A percentile compares a stretch with the other conserved stretches of the same genome.
Evolutionary conservation across 1,140 invertebrate genomes (phyloP).

Genomic region (Pseudomyrmex dendroicus): DNA sequence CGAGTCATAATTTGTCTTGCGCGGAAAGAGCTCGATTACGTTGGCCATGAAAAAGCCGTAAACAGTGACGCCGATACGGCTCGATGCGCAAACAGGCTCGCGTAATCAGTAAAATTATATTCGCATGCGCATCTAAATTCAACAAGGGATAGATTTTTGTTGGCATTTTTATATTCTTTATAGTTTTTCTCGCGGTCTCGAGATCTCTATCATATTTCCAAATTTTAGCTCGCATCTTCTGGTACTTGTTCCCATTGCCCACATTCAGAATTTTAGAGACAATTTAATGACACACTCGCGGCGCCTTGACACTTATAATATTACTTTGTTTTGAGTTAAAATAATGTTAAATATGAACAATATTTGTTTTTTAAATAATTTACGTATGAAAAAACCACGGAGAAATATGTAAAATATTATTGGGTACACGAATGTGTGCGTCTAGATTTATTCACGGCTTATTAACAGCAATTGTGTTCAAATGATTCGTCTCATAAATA

Average conservation of each 20-base stretch:
- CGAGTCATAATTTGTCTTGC: conserved; percentile 32
- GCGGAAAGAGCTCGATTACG: conserved; percentile 50
- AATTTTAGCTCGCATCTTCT: conserved; percentile 23
- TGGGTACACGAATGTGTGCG: background rate
- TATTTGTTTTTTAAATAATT: background rate
- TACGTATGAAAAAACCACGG: too few species aligned
- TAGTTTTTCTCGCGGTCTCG: conserved; percentile 16
- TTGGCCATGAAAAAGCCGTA: conserved; percentile 39
- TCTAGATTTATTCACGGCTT: conserved; percentile 11
- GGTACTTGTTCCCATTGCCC: background rate
- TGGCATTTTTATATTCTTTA: background rate
- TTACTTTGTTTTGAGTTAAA: background rate
- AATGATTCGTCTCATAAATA: background rate
- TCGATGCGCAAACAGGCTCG: conserved; percentile 16
- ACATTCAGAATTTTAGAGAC: conserved; percentile 18
- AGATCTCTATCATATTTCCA: conserved; percentile 34
- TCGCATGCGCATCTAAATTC: conserved; percentile 2
- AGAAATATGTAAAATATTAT: background rate
- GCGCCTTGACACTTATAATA: background rate
- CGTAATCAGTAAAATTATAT: conserved; percentile 51
- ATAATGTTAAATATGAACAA: too few species aligned
- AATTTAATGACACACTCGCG: background rate
- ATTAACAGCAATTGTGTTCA: background rate
- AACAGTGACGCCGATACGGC: conserved; percentile 11
- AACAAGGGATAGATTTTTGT: conserved; percentile 23